phyloP scores from a whole-genome alignment of 2,888 invertebrate genomes.

The Eledona agricola region DNA sequence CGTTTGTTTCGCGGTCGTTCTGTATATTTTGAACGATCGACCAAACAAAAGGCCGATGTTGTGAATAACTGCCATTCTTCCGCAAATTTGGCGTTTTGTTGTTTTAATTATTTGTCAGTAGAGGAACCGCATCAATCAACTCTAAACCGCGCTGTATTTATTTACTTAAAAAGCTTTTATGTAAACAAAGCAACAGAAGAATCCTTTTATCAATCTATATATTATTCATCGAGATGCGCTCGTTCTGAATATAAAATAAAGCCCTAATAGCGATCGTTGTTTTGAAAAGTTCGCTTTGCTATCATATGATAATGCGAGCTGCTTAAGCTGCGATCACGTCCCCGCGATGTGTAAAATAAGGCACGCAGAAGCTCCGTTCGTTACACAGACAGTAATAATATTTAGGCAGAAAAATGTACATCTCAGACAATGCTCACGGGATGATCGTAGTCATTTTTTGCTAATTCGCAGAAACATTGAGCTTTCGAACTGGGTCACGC shows the following conservation, averaged over 20 bases:
- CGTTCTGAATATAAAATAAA: conserved; percentile 31
- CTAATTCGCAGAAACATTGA: not conserved
- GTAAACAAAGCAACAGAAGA: conserved; percentile 32
- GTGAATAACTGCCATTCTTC: no score
- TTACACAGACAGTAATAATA: conserved; percentile 44
- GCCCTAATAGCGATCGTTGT: conserved; percentile 34
- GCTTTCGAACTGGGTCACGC: not conserved
- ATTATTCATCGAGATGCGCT: conserved; percentile 31
- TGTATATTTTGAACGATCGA: no score
- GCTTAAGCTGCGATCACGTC: conserved; percentile 36
- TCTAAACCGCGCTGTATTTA: conserved; percentile 24
- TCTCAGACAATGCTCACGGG: not conserved
- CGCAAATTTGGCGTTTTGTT: conserved; percentile 15
- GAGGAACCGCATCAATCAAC: conserved; percentile 23
- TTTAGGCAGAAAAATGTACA: conserved; percentile 18
- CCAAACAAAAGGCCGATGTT: no score
- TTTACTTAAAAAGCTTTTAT: conserved; percentile 35
- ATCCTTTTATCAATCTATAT: conserved; percentile 36
- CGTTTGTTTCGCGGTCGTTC: no score
- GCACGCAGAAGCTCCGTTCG: conserved; percentile 42
- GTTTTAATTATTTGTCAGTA: conserved; percentile 17
- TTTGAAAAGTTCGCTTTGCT: conserved; percentile 34
- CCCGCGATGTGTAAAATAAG: conserved; percentile 36
- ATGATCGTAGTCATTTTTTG: not conserved
- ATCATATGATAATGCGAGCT: conserved; percentile 38